A percentile compares a stretch with the other conserved stretches of the same genome.
Evolutionary conservation across 1,140 invertebrate genomes (phyloP).

Genomic region (Dendrolimus punctatus): DNA sequence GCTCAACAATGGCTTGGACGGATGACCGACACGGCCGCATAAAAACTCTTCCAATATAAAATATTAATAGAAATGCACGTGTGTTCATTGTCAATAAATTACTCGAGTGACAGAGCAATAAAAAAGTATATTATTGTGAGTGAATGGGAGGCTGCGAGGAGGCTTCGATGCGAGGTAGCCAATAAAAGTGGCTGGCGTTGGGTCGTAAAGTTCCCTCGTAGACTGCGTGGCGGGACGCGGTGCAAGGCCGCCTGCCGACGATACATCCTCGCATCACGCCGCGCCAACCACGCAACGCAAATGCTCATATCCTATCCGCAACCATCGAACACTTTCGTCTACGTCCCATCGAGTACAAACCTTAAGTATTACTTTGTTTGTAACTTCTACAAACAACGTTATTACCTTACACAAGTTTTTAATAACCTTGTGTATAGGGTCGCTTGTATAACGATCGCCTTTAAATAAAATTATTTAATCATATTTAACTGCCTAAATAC

Average conservation of each 20-base stretch:
- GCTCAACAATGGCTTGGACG: constrained; percentile 41
- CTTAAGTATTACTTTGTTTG: no score
- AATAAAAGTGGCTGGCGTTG: constrained; percentile 64
- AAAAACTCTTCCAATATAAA: constrained; percentile 66
- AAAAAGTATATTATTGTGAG: constrained; percentile 67
- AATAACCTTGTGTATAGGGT: no score
- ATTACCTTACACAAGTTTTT: no score
- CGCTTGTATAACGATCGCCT: no score
- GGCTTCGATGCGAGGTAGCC: constrained; percentile 65
- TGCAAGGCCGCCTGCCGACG: constrained; percentile 32
- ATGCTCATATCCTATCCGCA: neutral
- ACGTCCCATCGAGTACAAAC: no score
- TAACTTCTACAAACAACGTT: no score
- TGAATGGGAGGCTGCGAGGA: constrained; percentile 66
- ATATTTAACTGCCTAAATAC: no score
- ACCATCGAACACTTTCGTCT: neutral
- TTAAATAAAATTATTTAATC: no score
- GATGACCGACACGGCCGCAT: constrained; percentile 26
- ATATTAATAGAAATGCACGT: constrained; percentile 72
- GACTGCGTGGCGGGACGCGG: constrained; percentile 65
- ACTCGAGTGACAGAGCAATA: constrained; percentile 65
- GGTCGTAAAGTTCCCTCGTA: constrained; percentile 62
- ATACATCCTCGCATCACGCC: constrained; percentile 3
- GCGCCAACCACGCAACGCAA: constrained; percentile 2
- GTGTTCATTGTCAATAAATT: constrained; percentile 70